Evolutionary conservation across 2,888 invertebrate genomes (phyloP).

Genomic region (Oxyteleia sp.): DNA sequence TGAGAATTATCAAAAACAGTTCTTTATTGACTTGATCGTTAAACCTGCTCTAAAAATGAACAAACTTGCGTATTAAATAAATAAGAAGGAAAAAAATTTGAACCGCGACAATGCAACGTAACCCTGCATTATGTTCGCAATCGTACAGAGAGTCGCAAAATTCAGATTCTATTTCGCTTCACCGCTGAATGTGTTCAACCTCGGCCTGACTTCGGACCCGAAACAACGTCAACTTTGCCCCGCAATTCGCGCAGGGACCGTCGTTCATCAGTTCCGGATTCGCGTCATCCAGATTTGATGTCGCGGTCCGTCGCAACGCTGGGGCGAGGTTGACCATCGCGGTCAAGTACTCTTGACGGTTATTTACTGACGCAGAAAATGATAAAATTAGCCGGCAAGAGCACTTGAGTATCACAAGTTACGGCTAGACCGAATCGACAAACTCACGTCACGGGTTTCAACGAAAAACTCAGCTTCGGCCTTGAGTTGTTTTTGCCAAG

Average conservation of each 20-base stretch:
- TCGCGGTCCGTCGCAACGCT: neutral
- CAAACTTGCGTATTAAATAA: neutral
- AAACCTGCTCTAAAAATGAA: slow-evolving; percentile 58
- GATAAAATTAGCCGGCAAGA: slow-evolving; percentile 77
- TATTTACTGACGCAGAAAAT: slow-evolving; percentile 66
- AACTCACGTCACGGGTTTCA: slow-evolving; percentile 93
- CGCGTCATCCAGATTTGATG: no score
- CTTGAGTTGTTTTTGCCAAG: slow-evolving; percentile 98
- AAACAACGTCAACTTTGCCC: neutral
- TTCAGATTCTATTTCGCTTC: neutral
- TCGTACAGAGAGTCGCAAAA: neutral
- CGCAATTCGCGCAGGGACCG: neutral
- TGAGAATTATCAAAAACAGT: slow-evolving; percentile 62
- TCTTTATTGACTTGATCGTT: slow-evolving; percentile 62
- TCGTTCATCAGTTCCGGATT: no score
- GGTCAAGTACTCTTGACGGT: slow-evolving; percentile 67
- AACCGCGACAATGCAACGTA: neutral
- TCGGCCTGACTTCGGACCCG: neutral
- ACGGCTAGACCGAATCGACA: slow-evolving; percentile 81
- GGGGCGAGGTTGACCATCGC: slow-evolving; percentile 19
- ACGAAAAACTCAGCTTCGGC: slow-evolving; percentile 97
- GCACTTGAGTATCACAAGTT: slow-evolving; percentile 83
- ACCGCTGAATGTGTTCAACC: no score
- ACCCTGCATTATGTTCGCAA: no score
- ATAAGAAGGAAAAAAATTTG: no score